A percentile compares a stretch with the other conserved stretches of the same genome.
These are phyloP conservation scores for Poecilus cupreus DNA, from an alignment of 2,888 invertebrate species.

Conservation along the genomic window DNA sequence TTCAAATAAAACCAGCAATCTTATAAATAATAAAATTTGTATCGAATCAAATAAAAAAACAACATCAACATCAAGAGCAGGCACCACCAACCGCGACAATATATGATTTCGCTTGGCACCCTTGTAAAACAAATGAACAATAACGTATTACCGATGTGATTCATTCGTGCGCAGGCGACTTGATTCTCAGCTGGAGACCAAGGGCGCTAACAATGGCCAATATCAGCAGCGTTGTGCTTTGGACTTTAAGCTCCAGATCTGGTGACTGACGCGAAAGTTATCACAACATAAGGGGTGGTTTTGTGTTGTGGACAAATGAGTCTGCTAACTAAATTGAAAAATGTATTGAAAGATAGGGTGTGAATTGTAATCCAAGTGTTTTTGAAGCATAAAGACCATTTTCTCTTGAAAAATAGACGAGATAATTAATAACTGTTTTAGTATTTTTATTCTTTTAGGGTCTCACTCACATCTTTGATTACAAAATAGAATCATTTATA, in stretches of 20 bases:
- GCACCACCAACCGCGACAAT: neutral
- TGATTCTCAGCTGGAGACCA: slow-evolving; percentile 33
- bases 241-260: slow-evolving; percentile 23
- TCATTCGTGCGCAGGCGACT: slow-evolving; percentile 25
- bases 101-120: slow-evolving; percentile 18
- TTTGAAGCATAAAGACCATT: neutral
- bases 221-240: slow-evolving; percentile 6
- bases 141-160: slow-evolving; percentile 5
- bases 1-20: no score
- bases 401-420: no score
- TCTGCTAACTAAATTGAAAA: slow-evolving; percentile 21
- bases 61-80: neutral
- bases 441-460: no score
- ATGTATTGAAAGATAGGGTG: neutral
- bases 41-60: neutral
- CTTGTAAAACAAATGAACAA: slow-evolving; percentile 30
- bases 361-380: neutral
- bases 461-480: no score
- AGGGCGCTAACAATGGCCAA: slow-evolving; percentile 37
- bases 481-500: no score
- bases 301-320: slow-evolving; percentile 5
- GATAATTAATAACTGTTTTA: no score
- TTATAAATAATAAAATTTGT: no score
- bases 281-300: slow-evolving; percentile 23
- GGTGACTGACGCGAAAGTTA: slow-evolving; percentile 19